Evolutionary conservation across 2,888 invertebrate species (phyloP).

Genomic region (Lasioglossum oenotherae): DNA sequence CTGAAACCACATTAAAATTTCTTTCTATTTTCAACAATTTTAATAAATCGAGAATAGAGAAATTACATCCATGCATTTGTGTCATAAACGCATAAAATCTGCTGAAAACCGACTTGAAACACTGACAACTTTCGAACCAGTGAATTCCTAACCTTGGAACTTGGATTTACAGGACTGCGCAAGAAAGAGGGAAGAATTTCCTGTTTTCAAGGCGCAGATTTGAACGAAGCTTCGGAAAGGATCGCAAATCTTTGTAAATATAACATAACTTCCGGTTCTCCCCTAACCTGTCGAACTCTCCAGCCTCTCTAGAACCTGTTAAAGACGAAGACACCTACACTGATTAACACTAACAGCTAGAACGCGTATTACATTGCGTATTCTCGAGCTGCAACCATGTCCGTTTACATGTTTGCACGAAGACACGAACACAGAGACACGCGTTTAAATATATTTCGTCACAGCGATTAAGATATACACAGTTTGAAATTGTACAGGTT

Average conservation of each 20-base stretch:
- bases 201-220: not conserved
- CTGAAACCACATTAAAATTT: no score
- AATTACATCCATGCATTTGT: no score
- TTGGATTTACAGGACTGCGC: no score
- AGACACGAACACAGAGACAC: slow-evolving; percentile 50
- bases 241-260: not conserved
- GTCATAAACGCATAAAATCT: no score
- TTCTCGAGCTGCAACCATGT: slow-evolving; percentile 26
- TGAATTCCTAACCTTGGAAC: no score
- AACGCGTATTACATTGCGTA: slow-evolving; percentile 34
- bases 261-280: not conserved
- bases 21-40: no score
- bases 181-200: no score
- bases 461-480: slow-evolving; percentile 55
- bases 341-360: slow-evolving; percentile 45
- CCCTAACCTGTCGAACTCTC: not conserved
- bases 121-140: no score
- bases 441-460: slow-evolving; percentile 54
- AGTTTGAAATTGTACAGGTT: slow-evolving; percentile 44
- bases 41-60: no score
- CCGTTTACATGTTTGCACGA: slow-evolving; percentile 39
- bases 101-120: no score
- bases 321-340: slow-evolving; percentile 34
- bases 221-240: not conserved
- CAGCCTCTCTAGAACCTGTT: not conserved